These are phyloP conservation scores for Coenobita brevimanus DNA, from an alignment of 1,140 invertebrate species.

Conservation along the genomic window DNA sequence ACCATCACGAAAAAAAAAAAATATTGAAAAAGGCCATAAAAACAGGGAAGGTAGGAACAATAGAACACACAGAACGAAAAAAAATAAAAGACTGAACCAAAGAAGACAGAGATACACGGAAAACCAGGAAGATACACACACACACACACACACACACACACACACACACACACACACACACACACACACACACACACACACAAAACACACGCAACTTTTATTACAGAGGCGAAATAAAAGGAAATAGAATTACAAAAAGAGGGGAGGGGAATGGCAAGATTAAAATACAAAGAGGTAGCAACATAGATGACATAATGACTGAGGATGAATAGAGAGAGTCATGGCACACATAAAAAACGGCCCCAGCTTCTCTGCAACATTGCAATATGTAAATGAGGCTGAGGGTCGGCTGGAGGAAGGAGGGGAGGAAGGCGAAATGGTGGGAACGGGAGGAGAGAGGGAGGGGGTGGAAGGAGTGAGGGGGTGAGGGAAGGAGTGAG, in stretches of 20 bases:
- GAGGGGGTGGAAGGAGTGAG: not conserved
- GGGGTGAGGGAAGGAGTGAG: not conserved
- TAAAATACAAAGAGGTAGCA: conserved; percentile 30
- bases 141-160: too few relatives aligned
- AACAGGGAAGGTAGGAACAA: not conserved
- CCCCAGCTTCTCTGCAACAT: conserved; percentile 59
- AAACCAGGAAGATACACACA: too few relatives aligned
- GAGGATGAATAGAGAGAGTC: conserved; percentile 62
- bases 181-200: too few relatives aligned
- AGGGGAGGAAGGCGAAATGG: not conserved
- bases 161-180: too few relatives aligned
- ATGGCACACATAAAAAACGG: conserved; percentile 55
- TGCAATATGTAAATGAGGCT: conserved; percentile 62
- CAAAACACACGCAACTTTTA: too few relatives aligned
- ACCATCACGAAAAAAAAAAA: too few relatives aligned
- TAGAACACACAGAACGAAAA: not conserved
- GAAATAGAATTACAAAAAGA: not conserved
- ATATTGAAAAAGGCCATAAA: not conserved
- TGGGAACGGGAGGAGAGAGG: not conserved
- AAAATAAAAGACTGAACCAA: conserved; percentile 8
- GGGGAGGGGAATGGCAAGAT: not conserved
- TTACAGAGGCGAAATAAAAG: too few relatives aligned
- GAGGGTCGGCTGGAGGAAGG: not conserved
- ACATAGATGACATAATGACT: conserved; percentile 66
- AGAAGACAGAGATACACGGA: conserved; percentile 43